Conservation (phyloP, 2,113 vertebrate species). For the Reinhardtius hippoglossoides region DNA sequence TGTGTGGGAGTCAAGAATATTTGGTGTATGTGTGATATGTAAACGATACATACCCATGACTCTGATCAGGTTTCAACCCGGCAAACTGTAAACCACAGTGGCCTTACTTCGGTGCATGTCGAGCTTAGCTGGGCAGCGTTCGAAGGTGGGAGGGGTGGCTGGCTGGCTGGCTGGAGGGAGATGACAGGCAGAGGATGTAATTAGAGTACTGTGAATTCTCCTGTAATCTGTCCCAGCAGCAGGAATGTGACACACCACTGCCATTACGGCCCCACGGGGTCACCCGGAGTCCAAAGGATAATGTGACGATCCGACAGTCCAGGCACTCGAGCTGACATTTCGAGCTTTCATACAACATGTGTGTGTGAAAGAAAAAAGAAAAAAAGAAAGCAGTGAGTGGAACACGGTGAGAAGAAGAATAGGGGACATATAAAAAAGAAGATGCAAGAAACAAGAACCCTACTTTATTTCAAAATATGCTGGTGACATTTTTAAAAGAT, state of each 20-base stretch:
- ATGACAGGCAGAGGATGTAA: slow-evolving; percentile 64
- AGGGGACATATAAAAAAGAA: background rate
- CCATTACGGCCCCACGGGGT: slow-evolving; percentile 55
- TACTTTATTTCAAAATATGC: slow-evolving; percentile 6
- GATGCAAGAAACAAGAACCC: slow-evolving; percentile 10
- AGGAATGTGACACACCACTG: slow-evolving; percentile 74
- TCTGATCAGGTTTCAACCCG: slow-evolving; percentile 18
- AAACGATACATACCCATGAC: background rate
- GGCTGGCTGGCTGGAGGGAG: slow-evolving; percentile 28
- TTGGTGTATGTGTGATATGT: slow-evolving; percentile 21
- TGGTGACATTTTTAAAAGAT: slow-evolving; percentile 25
- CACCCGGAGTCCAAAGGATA: slow-evolving; percentile 49
- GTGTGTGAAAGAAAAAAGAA: background rate
- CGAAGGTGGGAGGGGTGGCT: background rate
- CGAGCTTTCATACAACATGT: slow-evolving; percentile 21
- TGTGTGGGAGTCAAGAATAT: background rate
- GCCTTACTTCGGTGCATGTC: slow-evolving; percentile 39
- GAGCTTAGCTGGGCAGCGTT: slow-evolving; percentile 15
- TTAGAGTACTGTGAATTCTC: slow-evolving; percentile 74
- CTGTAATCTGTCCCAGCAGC: slow-evolving; percentile 67
- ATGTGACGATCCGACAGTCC: slow-evolving; percentile 47
- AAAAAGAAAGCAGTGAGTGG: background rate
- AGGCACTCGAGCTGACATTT: slow-evolving; percentile 53
- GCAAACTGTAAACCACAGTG: slow-evolving; percentile 52
- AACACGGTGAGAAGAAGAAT: slow-evolving; percentile 15